These are phyloP conservation scores for Hucho hucho DNA, from an alignment of 2,113 vertebrate genomes.

Conservation along the genomic window DNA sequence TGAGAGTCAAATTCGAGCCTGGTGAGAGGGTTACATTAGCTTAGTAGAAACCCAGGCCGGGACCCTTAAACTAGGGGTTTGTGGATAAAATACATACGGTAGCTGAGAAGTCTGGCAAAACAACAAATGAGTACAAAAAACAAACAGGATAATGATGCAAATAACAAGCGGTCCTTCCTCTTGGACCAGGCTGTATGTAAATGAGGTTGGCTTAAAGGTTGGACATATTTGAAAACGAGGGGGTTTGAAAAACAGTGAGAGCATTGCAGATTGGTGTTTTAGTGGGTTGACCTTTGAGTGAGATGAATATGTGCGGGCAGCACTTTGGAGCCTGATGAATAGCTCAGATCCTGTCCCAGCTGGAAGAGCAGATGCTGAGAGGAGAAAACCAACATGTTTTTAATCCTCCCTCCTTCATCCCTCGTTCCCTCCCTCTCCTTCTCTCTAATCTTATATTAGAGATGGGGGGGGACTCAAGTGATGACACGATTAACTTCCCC, in stretches of 20 bases:
- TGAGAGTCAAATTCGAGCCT: no score
- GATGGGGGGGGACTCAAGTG: conserved; percentile 39
- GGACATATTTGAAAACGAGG: conserved; percentile 42
- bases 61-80: conserved; percentile 7
- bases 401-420: conserved; percentile 23
- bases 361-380: conserved; percentile 74
- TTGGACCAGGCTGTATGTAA: conserved; percentile 53
- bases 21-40: no score
- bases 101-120: conserved; percentile 36
- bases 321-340: conserved; percentile 68
- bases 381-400: conserved; percentile 57
- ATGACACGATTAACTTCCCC: conserved; percentile 76
- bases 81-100: conserved; percentile 21
- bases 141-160: conserved; percentile 57
- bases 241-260: conserved; percentile 53
- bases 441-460: conserved; percentile 69
- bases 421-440: conserved; percentile 30
- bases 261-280: conserved; percentile 68
- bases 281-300: conserved; percentile 73
- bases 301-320: conserved; percentile 68
- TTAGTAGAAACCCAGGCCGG: no score
- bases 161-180: conserved; percentile 30
- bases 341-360: conserved; percentile 71
- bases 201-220: conserved; percentile 59
- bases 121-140: conserved; percentile 22